Evolutionary conservation across 1,140 invertebrate genomes (phyloP).

Genomic region (Bombyx mandarina): DNA sequence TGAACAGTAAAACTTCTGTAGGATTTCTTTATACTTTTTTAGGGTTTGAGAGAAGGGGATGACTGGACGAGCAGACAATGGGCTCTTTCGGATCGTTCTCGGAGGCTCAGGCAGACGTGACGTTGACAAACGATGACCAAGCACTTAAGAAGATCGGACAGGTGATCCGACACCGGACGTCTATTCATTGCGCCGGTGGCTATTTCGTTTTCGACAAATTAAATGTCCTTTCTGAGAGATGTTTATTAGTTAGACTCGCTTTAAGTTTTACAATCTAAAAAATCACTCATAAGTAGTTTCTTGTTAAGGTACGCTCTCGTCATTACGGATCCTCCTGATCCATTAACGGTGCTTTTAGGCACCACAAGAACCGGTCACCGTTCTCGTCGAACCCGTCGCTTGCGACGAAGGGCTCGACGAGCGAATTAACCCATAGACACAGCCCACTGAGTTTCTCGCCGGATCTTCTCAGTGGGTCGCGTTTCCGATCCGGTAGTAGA

Average conservation of each 20-base stretch:
- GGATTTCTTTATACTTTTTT: constrained; percentile 9
- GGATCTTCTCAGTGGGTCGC: too few relatives aligned
- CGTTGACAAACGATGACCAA: constrained; percentile 42
- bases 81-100: constrained; percentile 24
- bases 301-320: too few relatives aligned
- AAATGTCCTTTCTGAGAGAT: background rate
- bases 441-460: too few relatives aligned
- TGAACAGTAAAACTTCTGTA: constrained; percentile 1
- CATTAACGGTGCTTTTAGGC: too few relatives aligned
- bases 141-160: constrained; percentile 37
- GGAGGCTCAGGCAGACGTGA: constrained; percentile 20
- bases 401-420: too few relatives aligned
- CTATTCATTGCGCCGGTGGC: constrained; percentile 32
- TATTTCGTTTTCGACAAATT: constrained; percentile 18
- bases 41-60: constrained; percentile 25
- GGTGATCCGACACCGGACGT: constrained; percentile 40
- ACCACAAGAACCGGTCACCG: too few relatives aligned
- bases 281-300: too few relatives aligned
- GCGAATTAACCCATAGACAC: too few relatives aligned
- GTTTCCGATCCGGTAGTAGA: too few relatives aligned
- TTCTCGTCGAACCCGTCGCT: too few relatives aligned
- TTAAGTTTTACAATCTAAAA: background rate
- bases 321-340: too few relatives aligned
- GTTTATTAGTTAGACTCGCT: constrained; percentile 4
- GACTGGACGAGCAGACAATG: constrained; percentile 29